Conservation (phyloP, 1,140 invertebrate species). For the Idris sp. region DNA sequence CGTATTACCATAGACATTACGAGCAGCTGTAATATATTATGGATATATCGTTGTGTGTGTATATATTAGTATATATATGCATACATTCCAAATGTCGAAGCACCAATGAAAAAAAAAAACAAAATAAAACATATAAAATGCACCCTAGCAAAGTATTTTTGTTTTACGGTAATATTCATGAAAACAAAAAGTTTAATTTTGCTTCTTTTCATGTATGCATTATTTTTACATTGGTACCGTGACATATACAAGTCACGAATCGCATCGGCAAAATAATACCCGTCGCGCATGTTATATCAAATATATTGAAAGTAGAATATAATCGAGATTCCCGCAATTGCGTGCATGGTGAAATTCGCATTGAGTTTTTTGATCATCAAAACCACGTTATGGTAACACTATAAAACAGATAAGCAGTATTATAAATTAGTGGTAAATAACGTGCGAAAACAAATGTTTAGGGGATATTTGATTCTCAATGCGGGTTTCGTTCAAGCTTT, state of each 20-base stretch:
- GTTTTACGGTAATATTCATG: too few species aligned
- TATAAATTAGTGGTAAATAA: conserved; percentile 49
- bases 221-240: conserved; percentile 14
- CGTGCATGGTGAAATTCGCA: conserved; percentile 43
- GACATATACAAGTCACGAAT: conserved; percentile 31
- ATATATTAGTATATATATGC: conserved; percentile 34
- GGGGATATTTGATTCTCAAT: conserved; percentile 8
- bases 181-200: conserved; percentile 4
- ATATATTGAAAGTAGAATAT: conserved; percentile 52
- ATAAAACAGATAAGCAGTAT: conserved; percentile 43
- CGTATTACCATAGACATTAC: conserved; percentile 57
- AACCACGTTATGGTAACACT: conserved; percentile 22
- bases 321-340: conserved; percentile 43
- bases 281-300: conserved; percentile 36
- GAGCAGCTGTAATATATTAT: conserved; percentile 60
- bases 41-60: conserved; percentile 29
- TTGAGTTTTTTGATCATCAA: conserved; percentile 5
- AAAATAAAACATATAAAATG: neutral
- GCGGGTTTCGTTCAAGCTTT: conserved; percentile 37
- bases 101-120: conserved; percentile 16
- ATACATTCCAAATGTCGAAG: conserved; percentile 27
- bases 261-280: conserved; percentile 44
- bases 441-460: too few species aligned
- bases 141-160: conserved; percentile 6
- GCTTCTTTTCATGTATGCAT: neutral